Conservation (phyloP, 2,888 invertebrate genomes). For the Gnatocerus cornutus region DNA sequence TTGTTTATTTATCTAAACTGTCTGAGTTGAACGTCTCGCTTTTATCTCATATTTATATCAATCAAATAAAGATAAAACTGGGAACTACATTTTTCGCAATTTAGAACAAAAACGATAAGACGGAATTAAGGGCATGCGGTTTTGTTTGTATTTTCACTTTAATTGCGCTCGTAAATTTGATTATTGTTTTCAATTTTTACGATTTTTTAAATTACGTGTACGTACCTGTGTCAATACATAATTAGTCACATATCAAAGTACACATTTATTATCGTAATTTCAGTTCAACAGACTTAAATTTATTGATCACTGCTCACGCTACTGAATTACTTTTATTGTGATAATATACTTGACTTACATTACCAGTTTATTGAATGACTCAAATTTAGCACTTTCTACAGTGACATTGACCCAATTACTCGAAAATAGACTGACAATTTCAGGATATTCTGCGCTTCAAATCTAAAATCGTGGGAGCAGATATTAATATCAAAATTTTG, state of each 20-base stretch:
- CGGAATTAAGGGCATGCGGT: no score
- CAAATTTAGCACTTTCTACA: constrained; percentile 29
- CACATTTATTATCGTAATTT: not conserved
- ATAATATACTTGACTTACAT: constrained; percentile 17
- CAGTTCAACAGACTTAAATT: not conserved
- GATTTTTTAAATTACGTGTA: no score
- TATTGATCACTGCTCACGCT: not conserved
- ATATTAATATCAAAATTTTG: no score
- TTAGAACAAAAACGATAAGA: no score
- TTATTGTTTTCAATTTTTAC: no score
- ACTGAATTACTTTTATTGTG: not conserved
- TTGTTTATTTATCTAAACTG: constrained; percentile 2
- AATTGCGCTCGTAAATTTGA: no score
- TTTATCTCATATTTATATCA: no score
- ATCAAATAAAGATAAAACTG: no score
- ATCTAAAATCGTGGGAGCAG: not conserved
- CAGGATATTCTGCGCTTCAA: not conserved
- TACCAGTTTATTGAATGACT: constrained; percentile 7
- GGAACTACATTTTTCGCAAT: no score
- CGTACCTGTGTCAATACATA: no score
- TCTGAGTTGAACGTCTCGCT: not conserved
- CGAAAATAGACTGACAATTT: constrained; percentile 5
- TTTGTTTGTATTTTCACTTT: no score
- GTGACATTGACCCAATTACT: constrained; percentile 18
- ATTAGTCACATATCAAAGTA: no score